phyloP scores from a whole-genome alignment of 2,888 invertebrate genomes.

The Microplitis deprimator region DNA sequence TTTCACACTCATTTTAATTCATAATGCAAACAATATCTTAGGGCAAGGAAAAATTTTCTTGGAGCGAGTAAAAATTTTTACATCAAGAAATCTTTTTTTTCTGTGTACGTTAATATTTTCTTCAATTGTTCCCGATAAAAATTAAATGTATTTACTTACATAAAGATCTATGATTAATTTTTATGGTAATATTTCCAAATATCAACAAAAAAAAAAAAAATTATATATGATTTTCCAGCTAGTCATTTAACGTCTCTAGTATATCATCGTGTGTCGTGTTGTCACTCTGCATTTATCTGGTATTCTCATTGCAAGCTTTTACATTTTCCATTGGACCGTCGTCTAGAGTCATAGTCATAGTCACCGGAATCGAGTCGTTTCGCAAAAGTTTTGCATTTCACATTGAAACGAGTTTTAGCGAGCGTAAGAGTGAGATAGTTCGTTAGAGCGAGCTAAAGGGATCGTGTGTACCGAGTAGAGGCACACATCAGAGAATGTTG shows the following conservation, averaged over 20 bases:
- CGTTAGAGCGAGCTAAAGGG: slow-evolving; percentile 1
- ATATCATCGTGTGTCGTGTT: slow-evolving; percentile 3
- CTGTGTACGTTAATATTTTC: too few species aligned
- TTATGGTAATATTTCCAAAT: too few species aligned
- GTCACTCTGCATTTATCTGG: slow-evolving; percentile 38
- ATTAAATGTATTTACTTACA: too few species aligned
- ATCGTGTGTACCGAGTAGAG: not conserved
- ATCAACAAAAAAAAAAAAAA: not conserved
- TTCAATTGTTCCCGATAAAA: too few species aligned
- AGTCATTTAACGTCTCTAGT: slow-evolving; percentile 22
- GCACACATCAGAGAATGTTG: slow-evolving; percentile 7
- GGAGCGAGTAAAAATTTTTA: too few species aligned
- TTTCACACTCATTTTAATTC: too few species aligned
- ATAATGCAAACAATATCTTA: too few species aligned
- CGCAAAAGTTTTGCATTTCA: slow-evolving; percentile 40
- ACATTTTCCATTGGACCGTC: slow-evolving; percentile 37
- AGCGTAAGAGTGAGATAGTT: not conserved
- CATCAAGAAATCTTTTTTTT: too few species aligned
- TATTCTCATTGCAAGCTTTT: slow-evolving; percentile 30
- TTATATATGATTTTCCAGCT: slow-evolving; percentile 10
- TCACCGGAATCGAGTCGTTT: slow-evolving; percentile 33
- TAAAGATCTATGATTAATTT: too few species aligned
- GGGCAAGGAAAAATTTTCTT: too few species aligned
- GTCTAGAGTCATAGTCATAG: slow-evolving; percentile 19
- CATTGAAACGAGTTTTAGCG: slow-evolving; percentile 20